phyloP scores from a whole-genome alignment of 2,888 invertebrate genomes.

The Diplolepis rosae region DNA sequence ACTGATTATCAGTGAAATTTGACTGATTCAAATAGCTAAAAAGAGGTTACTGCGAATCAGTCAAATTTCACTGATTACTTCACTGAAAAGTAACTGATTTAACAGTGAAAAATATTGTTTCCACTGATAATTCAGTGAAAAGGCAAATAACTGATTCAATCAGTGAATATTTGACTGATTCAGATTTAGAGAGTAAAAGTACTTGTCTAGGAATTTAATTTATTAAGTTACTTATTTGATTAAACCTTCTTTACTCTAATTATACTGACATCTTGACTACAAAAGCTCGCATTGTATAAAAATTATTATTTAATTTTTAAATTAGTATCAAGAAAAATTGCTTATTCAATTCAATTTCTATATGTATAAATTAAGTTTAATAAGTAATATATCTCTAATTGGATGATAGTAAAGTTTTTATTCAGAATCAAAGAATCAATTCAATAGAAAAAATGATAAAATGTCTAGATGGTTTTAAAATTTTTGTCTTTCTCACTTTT shows the following conservation, averaged over 20 bases:
- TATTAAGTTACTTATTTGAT: neutral
- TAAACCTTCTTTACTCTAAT: neutral
- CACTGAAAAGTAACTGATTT: too few species aligned
- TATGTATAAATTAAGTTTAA: neutral
- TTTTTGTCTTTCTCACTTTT: neutral
- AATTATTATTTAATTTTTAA: neutral
- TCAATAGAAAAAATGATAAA: neutral
- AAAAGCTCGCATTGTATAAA: conserved; percentile 3
- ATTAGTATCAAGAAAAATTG: neutral
- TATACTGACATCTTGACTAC: neutral
- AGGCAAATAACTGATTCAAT: too few species aligned
- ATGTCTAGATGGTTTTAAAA: neutral
- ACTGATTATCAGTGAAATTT: too few species aligned
- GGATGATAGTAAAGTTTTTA: neutral
- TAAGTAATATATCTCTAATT: neutral
- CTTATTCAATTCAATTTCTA: neutral
- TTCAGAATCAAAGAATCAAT: neutral
- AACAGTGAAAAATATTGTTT: too few species aligned
- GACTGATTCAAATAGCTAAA: too few species aligned
- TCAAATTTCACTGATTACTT: too few species aligned
- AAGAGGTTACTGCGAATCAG: too few species aligned
- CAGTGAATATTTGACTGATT: too few species aligned
- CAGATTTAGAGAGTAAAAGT: too few species aligned
- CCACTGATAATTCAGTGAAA: too few species aligned
- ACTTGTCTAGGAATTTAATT: too few species aligned